Evolutionary conservation across 2,113 vertebrate genomes (phyloP).

Genomic region (Pedionomus torquatus): DNA sequence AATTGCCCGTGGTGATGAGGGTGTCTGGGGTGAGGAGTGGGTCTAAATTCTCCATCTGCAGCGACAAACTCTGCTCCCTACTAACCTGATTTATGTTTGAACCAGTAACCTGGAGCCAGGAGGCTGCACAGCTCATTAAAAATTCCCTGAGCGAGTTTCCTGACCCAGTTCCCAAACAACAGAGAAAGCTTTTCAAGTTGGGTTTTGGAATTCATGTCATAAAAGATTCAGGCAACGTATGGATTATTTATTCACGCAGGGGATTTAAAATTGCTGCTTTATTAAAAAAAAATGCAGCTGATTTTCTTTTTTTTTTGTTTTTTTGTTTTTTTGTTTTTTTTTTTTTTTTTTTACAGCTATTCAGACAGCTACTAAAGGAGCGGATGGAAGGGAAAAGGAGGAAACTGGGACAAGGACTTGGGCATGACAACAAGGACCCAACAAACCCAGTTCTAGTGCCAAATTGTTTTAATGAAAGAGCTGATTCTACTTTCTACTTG

Average conservation of each 20-base stretch:
- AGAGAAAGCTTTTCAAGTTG: conserved; percentile 50
- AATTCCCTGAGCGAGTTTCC: conserved; percentile 40
- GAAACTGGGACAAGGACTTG: conserved; percentile 7
- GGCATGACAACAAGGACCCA: not conserved
- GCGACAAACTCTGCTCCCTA: not conserved
- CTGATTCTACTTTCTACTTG: not conserved
- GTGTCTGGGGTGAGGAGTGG: not conserved
- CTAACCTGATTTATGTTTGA: conserved; percentile 42
- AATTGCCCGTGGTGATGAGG: not conserved
- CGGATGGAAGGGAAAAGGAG: not conserved
- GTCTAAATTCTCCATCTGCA: not conserved
- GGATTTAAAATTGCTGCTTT: conserved; percentile 17
- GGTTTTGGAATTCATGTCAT: conserved; percentile 34
- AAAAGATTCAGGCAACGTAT: conserved; percentile 61
- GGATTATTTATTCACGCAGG: conserved; percentile 43
- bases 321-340: not conserved
- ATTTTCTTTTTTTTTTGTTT: conserved; percentile 10
- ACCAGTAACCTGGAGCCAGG: conserved; percentile 56
- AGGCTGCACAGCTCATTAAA: conserved; percentile 36
- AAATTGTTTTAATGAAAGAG: not conserved
- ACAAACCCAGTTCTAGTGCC: not conserved
- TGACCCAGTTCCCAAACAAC: conserved; percentile 57
- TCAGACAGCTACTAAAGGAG: not conserved
- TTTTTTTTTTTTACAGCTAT: not conserved
- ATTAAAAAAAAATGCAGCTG: not conserved